Evolutionary conservation across 2,888 invertebrate species (phyloP), one percentile per base, ranked within the genome.

Genomic region (Drosophila histrio): DNA sequence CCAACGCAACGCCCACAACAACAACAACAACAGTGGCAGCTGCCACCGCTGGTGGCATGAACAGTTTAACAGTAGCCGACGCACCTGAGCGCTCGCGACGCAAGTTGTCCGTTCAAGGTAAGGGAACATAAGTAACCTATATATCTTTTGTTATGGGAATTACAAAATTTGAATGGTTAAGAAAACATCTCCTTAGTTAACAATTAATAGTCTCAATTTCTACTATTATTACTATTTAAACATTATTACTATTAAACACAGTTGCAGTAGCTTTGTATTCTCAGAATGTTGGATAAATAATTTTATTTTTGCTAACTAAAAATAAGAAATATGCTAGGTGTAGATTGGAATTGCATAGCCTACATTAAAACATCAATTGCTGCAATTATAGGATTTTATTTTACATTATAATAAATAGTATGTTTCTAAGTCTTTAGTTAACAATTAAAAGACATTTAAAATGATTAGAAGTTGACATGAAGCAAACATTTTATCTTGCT

Each of bases 41-140:
- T 15, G 46, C 52, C n/a, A 59, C 60, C 21, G 44, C 70, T 15
- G 19, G 69, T 5, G 71, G 67, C 8, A 64, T 65, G 26, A 88
- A 85, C 49, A 90, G 77, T 58, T 72, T 89, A 44, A 72, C 72
- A 1, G 87, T 90, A 1, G 62, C 78, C 54, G 92, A 91, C 34
- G 81, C 86, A 21, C 86, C 90, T 5, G 90, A 91, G 26, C 89
- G 90, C 56, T 88, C 87, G 17, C 84, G 90, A 13, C 81, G 92
- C 34, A 92, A 91, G 70, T 75, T 92, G 63, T 92, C 92, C 13
- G 92, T 92, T 26, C 92, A 92, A 79, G 92, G 92, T 91, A 64
- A 83, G 79, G 3, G 0, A 43, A 30, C 0, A 5, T 5, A 24
- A 24, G 5, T 9, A 28, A 1, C 9, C 15, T 11, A 9, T 15